These are phyloP conservation scores for Characodon lateralis DNA, from an alignment of 2,797 vertebrate genomes.

Conservation along the genomic window DNA sequence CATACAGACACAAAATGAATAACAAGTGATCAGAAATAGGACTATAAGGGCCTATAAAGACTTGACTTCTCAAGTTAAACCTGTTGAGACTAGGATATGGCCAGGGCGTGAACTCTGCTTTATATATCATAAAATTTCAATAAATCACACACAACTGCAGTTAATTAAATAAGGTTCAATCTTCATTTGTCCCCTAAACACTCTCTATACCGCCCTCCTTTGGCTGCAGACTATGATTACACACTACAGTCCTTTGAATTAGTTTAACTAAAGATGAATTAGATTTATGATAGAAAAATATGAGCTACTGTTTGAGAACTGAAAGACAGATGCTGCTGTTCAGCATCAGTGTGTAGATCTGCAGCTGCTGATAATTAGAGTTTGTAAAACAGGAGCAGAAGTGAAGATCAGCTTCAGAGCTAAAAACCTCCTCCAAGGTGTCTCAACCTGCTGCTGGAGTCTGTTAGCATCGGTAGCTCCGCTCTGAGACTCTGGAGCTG, in stretches of 20 bases:
- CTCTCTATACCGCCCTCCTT: neutral
- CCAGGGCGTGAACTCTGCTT: too few relatives aligned
- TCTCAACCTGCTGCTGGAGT: too few relatives aligned
- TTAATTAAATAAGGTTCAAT: too few relatives aligned
- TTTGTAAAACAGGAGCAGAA: neutral
- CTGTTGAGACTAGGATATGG: too few relatives aligned
- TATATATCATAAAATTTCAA: too few relatives aligned
- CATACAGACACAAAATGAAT: neutral
- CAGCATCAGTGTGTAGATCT: neutral
- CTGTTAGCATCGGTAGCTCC: neutral
- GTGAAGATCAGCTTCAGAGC: too few relatives aligned
- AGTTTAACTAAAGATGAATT: neutral
- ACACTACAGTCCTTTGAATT: neutral
- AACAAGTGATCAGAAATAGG: too few relatives aligned
- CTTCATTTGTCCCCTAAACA: neutral
- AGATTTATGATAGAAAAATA: neutral
- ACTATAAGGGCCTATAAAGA: too few relatives aligned
- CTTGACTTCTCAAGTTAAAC: too few relatives aligned
- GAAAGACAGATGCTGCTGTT: neutral
- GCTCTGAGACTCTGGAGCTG: neutral
- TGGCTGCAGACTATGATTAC: neutral
- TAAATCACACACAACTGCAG: neutral
- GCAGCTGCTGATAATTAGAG: too few relatives aligned
- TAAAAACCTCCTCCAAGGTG: too few relatives aligned
- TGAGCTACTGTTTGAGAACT: neutral